These are phyloP conservation scores for Scomber colias DNA, from an alignment of 2,113 vertebrate genomes.

Conservation along the genomic window DNA sequence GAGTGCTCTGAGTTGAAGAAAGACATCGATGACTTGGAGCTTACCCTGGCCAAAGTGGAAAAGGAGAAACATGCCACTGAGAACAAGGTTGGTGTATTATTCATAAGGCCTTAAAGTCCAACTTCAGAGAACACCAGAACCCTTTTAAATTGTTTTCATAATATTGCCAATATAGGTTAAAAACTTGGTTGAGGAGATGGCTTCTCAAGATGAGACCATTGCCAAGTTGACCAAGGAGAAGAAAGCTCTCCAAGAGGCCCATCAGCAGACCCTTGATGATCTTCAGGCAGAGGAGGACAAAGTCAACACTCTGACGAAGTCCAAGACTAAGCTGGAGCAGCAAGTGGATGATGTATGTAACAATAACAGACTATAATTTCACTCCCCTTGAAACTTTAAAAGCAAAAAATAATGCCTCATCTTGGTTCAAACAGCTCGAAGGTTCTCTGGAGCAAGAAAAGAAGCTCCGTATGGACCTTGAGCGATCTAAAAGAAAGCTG, in stretches of 20 bases:
- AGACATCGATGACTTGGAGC: conserved; percentile 75
- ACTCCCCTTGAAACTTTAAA: background rate
- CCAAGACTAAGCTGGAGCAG: conserved; percentile 79
- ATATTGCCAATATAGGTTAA: conserved; percentile 65
- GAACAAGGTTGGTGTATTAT: conserved; percentile 84
- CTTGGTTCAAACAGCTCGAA: conserved; percentile 81
- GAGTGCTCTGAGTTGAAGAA: conserved; percentile 82
- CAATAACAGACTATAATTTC: background rate
- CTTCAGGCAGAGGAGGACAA: conserved; percentile 85
- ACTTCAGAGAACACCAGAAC: background rate
- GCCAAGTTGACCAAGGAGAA: conserved; percentile 90
- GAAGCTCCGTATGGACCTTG: conserved; percentile 89
- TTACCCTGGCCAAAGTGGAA: conserved; percentile 79
- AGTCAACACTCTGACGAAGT: conserved; percentile 82
- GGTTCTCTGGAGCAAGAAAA: conserved; percentile 91
- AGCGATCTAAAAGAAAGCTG: conserved; percentile 82
- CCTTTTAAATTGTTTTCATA: background rate
- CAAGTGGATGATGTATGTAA: conserved; percentile 78
- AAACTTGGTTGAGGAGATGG: conserved; percentile 79
- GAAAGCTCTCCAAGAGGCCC: conserved; percentile 90
- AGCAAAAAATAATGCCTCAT: background rate
- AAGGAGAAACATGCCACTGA: conserved; percentile 85
- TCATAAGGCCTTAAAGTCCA: background rate
- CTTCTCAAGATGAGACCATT: conserved; percentile 85
- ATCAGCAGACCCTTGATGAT: conserved; percentile 86